phyloP scores from a whole-genome alignment of 1,140 invertebrate genomes.

The Drosophila baimaii region DNA sequence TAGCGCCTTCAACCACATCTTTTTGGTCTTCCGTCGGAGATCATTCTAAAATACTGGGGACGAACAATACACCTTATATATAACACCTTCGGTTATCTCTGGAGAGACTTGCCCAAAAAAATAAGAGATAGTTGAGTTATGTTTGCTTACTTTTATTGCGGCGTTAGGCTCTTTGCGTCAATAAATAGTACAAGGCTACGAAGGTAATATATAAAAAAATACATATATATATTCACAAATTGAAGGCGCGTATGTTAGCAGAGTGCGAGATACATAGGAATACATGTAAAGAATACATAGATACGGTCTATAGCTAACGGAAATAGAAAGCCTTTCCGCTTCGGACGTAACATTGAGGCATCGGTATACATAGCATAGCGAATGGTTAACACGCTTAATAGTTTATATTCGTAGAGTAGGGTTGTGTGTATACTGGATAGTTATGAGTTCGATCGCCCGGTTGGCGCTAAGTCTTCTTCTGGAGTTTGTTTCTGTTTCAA shows the following conservation, averaged over 20 bases:
- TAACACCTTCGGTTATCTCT: slow-evolving; percentile 32
- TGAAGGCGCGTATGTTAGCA: slow-evolving; percentile 66
- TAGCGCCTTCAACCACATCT: slow-evolving; percentile 52
- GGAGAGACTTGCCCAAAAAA: slow-evolving; percentile 35
- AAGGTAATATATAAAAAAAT: slow-evolving; percentile 49
- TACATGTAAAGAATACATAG: slow-evolving; percentile 34
- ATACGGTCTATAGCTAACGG: slow-evolving; percentile 6
- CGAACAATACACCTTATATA: slow-evolving; percentile 37
- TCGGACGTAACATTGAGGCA: slow-evolving; percentile 55
- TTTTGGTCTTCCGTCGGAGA: slow-evolving; percentile 7
- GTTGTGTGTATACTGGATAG: slow-evolving; percentile 48
- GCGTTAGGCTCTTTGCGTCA: slow-evolving; percentile 47
- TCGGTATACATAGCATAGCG: slow-evolving; percentile 31
- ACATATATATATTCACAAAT: slow-evolving; percentile 69
- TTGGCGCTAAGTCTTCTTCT: slow-evolving; percentile 69
- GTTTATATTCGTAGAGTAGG: slow-evolving; percentile 25
- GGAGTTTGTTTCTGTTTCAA: slow-evolving; percentile 19
- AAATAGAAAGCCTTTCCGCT: slow-evolving; percentile 39
- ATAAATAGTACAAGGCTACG: slow-evolving; percentile 53
- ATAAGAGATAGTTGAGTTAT: slow-evolving; percentile 30
- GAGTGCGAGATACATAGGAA: slow-evolving; percentile 63
- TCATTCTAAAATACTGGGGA: slow-evolving; percentile 61
- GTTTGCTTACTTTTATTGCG: slow-evolving; percentile 61
- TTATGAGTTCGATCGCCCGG: slow-evolving; percentile 58
- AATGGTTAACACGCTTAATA: slow-evolving; percentile 20